These are phyloP conservation scores for Spilogale gracilis DNA, from an alignment of 2,113 vertebrate species.

Conservation along the genomic window DNA sequence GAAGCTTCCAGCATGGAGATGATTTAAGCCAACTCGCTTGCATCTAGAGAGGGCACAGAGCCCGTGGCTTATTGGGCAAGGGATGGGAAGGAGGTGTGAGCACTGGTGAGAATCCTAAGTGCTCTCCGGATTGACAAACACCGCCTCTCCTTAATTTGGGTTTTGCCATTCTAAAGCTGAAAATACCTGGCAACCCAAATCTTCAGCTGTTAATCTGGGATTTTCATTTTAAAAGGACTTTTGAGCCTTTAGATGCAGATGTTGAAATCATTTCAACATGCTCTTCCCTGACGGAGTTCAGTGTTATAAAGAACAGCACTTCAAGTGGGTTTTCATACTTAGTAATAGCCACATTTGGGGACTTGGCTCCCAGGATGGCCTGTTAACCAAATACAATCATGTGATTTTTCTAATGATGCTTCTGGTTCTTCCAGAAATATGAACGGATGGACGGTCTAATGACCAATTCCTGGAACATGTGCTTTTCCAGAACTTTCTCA, in stretches of 20 bases:
- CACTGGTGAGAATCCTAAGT: not conserved
- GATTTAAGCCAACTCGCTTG: not conserved
- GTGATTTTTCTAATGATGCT: slow-evolving; percentile 56
- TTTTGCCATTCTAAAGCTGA: slow-evolving; percentile 39
- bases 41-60: not conserved
- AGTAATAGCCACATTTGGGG: not conserved
- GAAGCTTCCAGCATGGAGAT: not conserved
- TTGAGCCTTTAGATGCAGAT: slow-evolving; percentile 64
- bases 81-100: slow-evolving; percentile 36
- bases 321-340: not conserved
- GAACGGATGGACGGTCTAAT: slow-evolving; percentile 58
- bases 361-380: not conserved
- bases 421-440: slow-evolving; percentile 76
- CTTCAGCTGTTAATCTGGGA: slow-evolving; percentile 69
- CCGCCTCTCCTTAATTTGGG: not conserved
- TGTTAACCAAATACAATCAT: slow-evolving; percentile 52
- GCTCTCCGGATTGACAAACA: not conserved
- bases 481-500: slow-evolving; percentile 76
- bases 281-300: not conserved
- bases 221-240: slow-evolving; percentile 74
- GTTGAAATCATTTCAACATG: slow-evolving; percentile 64
- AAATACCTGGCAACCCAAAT: slow-evolving; percentile 58
- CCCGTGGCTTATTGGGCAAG: not conserved
- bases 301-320: not conserved
- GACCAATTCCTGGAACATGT: slow-evolving; percentile 74